Conservation (phyloP, 2,113 vertebrate genomes). For the Aspidoscelis tigris region DNA sequence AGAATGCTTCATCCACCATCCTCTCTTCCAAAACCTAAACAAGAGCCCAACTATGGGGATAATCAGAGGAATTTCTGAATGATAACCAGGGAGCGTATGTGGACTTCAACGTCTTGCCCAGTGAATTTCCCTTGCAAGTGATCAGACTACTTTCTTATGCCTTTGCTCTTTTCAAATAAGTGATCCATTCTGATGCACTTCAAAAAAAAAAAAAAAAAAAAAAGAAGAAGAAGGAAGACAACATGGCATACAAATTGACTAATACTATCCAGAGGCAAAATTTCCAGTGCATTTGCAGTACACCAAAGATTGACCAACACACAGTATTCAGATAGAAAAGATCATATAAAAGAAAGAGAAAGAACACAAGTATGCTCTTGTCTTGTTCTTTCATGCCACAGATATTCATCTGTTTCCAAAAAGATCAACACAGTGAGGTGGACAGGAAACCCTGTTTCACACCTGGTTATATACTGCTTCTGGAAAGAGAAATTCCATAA, state of each 20-base stretch:
- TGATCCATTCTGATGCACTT: fast-evolving
- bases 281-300: neutral
- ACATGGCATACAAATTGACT: neutral
- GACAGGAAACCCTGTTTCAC: conserved; percentile 39
- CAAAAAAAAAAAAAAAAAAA: neutral
- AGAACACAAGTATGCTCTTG: conserved; percentile 28
- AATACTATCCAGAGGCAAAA: neutral
- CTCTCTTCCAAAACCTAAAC: no score
- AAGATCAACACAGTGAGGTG: conserved; percentile 21
- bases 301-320: neutral
- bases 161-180: neutral
- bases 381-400: neutral
- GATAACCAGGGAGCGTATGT: no score
- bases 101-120: no score
- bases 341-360: conserved; percentile 51
- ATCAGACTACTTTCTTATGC: no score
- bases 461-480: neutral
- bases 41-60: no score
- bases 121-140: no score
- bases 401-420: conserved; percentile 30
- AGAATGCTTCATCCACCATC: no score
- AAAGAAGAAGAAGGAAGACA: neutral
- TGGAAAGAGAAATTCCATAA: conserved; percentile 40
- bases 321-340: neutral
- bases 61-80: no score